Base-by-base conservation (phyloP, 1,140 invertebrate genomes). In the Cherax quadricarinatus region DNA sequence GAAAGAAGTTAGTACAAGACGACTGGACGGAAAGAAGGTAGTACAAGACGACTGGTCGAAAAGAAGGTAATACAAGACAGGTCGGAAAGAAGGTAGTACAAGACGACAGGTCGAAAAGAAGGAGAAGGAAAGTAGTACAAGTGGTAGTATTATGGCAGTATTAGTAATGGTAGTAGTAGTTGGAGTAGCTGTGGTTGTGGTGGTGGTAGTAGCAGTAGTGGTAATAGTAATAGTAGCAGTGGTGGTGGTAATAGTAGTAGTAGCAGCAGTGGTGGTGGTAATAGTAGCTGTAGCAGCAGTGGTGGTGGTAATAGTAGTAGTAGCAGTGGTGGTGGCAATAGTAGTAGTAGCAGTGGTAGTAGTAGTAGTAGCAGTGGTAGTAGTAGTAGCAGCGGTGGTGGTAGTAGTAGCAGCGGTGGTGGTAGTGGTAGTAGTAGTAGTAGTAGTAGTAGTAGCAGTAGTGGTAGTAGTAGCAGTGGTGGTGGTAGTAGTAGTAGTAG, bases 81-180 rank as follows among this genome's bases (percentile, higher is more conserved):
- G 30, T 41, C n/a, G 3, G 21, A 78, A 10, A 78, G 10, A 41
- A 41, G 30, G 30, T 41, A 41, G 30, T 41, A 41, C 30, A 41
- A 41, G 30, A 41, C 2, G 30, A 41, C 30, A 41, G 30, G 30
- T 41, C 30, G 0, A 2, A 41, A 41, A 41, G 30, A 2, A 78
- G 21, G 5, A 41, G 21, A 41, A 78, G 3, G 66, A 1, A 70
- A 3, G 30, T 70, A 70, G 66, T 3, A 70, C 16, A 18, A 70
- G 66, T 70, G 66, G 66, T 70, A 70, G 66, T 70, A n/a, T n/a
- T n/a, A n/a, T 70, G n/a, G 66, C n/a, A 70, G 66, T 70, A 70
- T 12, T 70, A 70, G 66, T 70, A 70, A n/a, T 70, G n/a, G 66
- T 70, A 70, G 66, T 70, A n/a, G 30, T 41, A 41, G 0, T 41